Evolutionary conservation across 2,888 invertebrate species (phyloP), one percentile per base, ranked within the genome.

Genomic region (Drosophila fulvimacula): DNA sequence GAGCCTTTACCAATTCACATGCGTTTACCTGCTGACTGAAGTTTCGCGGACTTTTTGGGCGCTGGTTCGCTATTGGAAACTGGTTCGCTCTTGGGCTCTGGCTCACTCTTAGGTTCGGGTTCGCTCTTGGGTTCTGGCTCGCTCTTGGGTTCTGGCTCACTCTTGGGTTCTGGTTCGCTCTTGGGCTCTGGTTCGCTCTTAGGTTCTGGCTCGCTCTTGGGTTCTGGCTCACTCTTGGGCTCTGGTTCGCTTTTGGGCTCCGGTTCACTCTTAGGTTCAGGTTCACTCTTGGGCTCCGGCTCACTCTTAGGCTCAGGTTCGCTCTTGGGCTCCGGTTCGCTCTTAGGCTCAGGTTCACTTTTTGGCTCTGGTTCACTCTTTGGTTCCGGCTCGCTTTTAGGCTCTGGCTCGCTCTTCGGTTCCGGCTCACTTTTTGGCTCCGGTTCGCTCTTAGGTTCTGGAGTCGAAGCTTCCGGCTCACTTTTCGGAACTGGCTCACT

Each of bases 401-500:
- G 68, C 2, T 79, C 66, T 0, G 93, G 88, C 46, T 92, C 90
- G 0, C 93, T 91, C 58, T 93, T 92, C 0, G 94, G 91, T 64
- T 92, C 91, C 0, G 93, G 91, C 73, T 92, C 90, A 0, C 93
- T 71, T 0, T 55, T 66, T 0, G 82, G 78, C 0, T 78, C 73
- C 0, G 82, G 81, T 7, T 78, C 74, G 1, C 76, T 76, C 4
- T 93, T 92, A 0, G 94, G 93, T 76, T 92, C 92, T 0, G 93
- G 93, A 65, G 93, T 92, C 0, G 93, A 92, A 0, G 94, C 92
- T 78, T 92, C 92, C 0, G 93, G 93, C 88, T 94, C 93, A 0
- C 94, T 93, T 71, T 93, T 92, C 0, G 93, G 90, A 72, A 91
- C 88, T 3, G 91, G 92, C 69, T 86, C 91, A 19, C 89, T 92